Base-by-base conservation (phyloP, 1,140 invertebrate genomes). In the Drosophila yakuba region DNA sequence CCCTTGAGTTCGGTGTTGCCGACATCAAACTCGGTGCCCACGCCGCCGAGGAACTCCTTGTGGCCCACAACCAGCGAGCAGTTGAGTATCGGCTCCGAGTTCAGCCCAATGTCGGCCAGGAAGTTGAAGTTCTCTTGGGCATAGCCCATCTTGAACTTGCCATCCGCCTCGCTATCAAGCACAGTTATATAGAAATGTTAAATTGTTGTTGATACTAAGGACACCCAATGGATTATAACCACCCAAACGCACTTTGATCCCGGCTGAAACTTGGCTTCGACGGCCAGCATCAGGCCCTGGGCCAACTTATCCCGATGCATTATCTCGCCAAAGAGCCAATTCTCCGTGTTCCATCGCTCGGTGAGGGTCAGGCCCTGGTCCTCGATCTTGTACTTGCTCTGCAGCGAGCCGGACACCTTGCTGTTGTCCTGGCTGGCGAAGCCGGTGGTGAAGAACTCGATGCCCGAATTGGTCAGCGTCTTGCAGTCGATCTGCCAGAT, bases 401-500 rank as follows among this genome's bases (percentile, higher is more conserved):
- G 84, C 23, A 89, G 32, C 0, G 59, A 66, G 10, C 85, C 84
- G 6, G 17, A n/a, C 14, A 89, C 84, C 48, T 90, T 89, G 59
- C 47, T 56, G 20, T 76, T 58, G 56, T 89, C 84, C 25, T 84
- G 76, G 48, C 45, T 78, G 25, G 69, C 69, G 7, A 67, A 78
- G 3, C 84, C 84, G 0, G 74, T 56, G 43, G 80, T 67, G 10
- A 75, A 78, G 17, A 89, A 67, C 59, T 89, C 85, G 8, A 89
- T 74, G 7, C 66, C 74, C 0, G 80, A 66, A 20, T 14, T 78
- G 43, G 85, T 80, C 56, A 78, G 25, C 0, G 85, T 69, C 14
- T 63, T 85, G 66, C 85, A 84, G 20, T 89, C 80, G 8, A 89
- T 15, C 38, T 89, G 80, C 84, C 84, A 89, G n/a, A 90, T 12